phyloP scores from a whole-genome alignment of 2,113 vertebrate species.

The Alouatta palliata region DNA sequence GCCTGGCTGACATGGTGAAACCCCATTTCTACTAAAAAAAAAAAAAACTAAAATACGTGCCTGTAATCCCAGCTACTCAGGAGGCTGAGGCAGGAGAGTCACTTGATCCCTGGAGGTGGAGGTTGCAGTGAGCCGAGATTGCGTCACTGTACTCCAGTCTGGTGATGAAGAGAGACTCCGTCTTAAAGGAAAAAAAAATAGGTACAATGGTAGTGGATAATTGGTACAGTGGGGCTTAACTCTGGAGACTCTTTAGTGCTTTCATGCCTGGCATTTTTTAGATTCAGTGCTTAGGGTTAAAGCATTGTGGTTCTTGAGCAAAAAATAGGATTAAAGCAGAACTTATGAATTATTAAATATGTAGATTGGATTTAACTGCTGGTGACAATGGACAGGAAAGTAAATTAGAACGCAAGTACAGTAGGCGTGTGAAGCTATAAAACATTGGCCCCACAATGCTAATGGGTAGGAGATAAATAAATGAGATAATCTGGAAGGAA shows the following conservation, averaged over 20 bases:
- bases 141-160: no score
- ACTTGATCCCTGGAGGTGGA: no score
- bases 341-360: background rate
- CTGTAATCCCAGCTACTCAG: no score
- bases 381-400: background rate
- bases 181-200: no score
- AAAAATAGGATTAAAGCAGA: slow-evolving; percentile 1
- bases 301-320: background rate
- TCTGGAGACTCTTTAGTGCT: background rate
- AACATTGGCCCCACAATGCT: background rate
- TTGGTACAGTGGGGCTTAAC: background rate
- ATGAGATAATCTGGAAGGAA: slow-evolving; percentile 6
- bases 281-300: background rate
- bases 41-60: no score
- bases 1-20: no score
- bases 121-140: no score
- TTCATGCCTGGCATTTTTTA: background rate
- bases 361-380: background rate
- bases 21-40: no score
- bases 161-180: no score
- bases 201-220: no score
- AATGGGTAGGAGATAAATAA: background rate
- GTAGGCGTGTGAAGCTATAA: background rate
- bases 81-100: no score
- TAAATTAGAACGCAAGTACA: background rate